Evolutionary conservation across 2,797 vertebrate species (phyloP).

Genomic region (Gastrophryne carolinensis): DNA sequence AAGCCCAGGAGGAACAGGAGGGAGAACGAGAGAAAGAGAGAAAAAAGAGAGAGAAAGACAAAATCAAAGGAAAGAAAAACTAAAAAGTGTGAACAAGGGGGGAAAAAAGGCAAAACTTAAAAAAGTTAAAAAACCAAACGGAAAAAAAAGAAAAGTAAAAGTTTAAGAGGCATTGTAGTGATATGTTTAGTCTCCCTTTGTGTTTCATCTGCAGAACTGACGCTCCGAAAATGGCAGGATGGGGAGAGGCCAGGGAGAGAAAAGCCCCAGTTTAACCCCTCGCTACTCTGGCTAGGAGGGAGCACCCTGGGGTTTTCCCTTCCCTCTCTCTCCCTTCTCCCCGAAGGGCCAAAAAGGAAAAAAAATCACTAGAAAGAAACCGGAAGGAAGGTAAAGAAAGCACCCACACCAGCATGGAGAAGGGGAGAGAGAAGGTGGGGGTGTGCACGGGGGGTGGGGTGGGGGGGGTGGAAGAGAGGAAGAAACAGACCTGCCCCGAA

Average conservation of each 20-base stretch:
- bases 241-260: constrained; percentile 63
- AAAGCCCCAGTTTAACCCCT: constrained; percentile 62
- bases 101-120: constrained; percentile 77
- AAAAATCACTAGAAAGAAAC: constrained; percentile 57
- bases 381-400: constrained; percentile 68
- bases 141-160: constrained; percentile 55
- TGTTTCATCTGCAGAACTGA: constrained; percentile 57
- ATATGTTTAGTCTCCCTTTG: constrained; percentile 27
- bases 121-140: constrained; percentile 72
- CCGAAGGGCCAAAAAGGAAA: constrained; percentile 59
- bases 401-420: constrained; percentile 60
- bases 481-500: constrained; percentile 72
- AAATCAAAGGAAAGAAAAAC: constrained; percentile 62
- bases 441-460: constrained; percentile 58
- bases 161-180: constrained; percentile 31
- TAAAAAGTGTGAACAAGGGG: constrained; percentile 73
- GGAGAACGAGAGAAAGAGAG: constrained; percentile 63
- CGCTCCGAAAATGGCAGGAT: constrained; percentile 59
- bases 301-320: constrained; percentile 57
- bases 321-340: constrained; percentile 71
- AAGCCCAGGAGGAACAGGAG: constrained; percentile 71
- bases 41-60: constrained; percentile 64
- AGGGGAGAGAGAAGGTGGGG: constrained; percentile 52
- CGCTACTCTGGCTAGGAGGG: constrained; percentile 68
- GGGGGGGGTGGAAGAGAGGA: constrained; percentile 60